These are phyloP conservation scores for Sarcophaga carnaria DNA, from an alignment of 2,888 invertebrate genomes.

Conservation along the genomic window DNA sequence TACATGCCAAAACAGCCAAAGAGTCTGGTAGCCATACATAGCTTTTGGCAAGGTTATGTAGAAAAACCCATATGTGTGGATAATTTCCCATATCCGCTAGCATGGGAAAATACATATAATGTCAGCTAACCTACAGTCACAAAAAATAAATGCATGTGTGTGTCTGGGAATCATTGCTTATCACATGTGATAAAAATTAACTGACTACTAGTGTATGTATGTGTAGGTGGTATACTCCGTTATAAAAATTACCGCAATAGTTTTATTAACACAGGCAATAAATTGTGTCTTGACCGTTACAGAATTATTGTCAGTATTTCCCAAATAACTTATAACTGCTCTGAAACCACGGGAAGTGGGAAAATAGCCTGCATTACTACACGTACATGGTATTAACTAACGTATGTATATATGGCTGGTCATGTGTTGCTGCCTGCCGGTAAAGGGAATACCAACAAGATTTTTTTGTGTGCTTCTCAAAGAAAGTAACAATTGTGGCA, in stretches of 20 bases:
- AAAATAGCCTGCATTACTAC: background rate
- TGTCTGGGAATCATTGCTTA: background rate
- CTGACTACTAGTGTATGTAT: slow-evolving; percentile 19
- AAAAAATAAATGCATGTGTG: slow-evolving; percentile 17
- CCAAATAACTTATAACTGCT: slow-evolving; percentile 15
- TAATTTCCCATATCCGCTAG: slow-evolving; percentile 35
- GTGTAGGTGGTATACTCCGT: background rate
- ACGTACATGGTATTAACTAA: background rate
- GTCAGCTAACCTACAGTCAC: slow-evolving; percentile 29
- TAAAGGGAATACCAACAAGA: slow-evolving; percentile 58
- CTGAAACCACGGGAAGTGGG: slow-evolving; percentile 12
- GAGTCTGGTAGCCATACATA: background rate
- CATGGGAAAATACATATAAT: slow-evolving; percentile 58
- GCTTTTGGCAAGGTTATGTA: background rate
- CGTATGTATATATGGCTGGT: background rate
- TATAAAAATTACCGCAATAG: slow-evolving; percentile 61
- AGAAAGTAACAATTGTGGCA: slow-evolving; percentile 44
- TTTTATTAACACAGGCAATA: slow-evolving; percentile 59
- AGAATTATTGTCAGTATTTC: slow-evolving; percentile 60
- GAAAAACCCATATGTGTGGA: slow-evolving; percentile 55
- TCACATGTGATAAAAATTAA: slow-evolving; percentile 48
- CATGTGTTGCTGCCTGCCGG: background rate
- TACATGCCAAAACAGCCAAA: background rate
- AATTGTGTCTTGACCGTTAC: slow-evolving; percentile 49
- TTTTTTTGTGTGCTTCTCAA: slow-evolving; percentile 58